phyloP scores from a whole-genome alignment of 2,113 vertebrate genomes.

The Mugil cephalus region DNA sequence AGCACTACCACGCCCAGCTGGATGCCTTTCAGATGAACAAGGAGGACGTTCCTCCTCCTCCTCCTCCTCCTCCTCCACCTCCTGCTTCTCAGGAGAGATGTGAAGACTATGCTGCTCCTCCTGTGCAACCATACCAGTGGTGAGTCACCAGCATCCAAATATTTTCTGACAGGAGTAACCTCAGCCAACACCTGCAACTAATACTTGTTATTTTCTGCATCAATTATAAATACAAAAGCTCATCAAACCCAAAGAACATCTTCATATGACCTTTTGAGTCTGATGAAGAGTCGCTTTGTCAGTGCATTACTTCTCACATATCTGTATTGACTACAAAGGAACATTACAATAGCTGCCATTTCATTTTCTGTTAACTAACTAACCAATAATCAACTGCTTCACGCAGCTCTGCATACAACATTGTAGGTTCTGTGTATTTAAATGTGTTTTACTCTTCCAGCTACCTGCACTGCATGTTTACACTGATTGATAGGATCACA shows the following conservation, averaged over 20 bases:
- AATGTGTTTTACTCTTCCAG: no score
- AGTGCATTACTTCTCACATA: neutral
- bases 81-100: constrained; percentile 43
- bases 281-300: no score
- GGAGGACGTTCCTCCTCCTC: constrained; percentile 33
- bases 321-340: neutral
- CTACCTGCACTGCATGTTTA: no score
- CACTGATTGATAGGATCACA: no score
- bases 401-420: no score
- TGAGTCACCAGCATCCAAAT: constrained; percentile 46
- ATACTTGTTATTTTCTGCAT: neutral
- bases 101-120: constrained; percentile 48
- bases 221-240: no score
- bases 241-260: no score
- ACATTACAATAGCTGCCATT: no score
- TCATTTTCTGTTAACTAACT: no score
- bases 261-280: no score
- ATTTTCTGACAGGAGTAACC: neutral
- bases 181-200: neutral
- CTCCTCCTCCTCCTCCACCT: constrained; percentile 32
- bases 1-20: constrained; percentile 83
- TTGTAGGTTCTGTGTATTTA: no score
- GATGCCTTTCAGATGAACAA: constrained; percentile 79
- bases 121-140: constrained; percentile 70
- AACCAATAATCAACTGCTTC: no score